Evolutionary conservation across 1,140 invertebrate species (phyloP), one percentile per base, ranked within the genome.

Genomic region (Bombus huntii): DNA sequence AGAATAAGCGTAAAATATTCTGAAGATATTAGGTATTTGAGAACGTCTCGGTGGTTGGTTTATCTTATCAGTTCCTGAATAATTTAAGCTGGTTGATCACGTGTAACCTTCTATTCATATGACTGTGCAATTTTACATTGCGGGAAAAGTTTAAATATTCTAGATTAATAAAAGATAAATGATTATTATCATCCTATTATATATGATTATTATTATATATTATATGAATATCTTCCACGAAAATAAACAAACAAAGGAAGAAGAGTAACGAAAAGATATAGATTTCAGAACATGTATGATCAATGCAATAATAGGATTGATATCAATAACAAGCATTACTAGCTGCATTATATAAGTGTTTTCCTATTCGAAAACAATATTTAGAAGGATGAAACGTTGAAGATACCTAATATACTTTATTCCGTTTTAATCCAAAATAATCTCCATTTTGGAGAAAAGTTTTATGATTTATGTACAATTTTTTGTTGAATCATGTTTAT

Each of bases 51-150:
- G 10, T 53, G 13, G 28, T 3, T n/a, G 18, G 44, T 77, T 83
- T 79, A 78, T 79, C 82, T 84, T 84, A 83, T 83, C 81, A 28
- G 28, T 15, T n/a, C n/a, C 9, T 44, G 22, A 84, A 71, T 84
- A 62, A 78, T 84, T 83, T 84, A 71, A 39, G 39, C 37, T 59
- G 34, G 18, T 10, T 78, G 13, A 39, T 71, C 31, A 79, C n/a
- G 15, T 57, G 66, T 28, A 22, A 8, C 18, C 18, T 53, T 53
- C 18, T 22, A 53, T 53, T 53, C 47, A 22, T 53, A 53, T 53
- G 47, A 53, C 18, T 53, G 47, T 53, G 18, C 5, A 53, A 53
- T 53, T 53, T 53, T 53, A 53, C 5, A 53, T 53, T 53, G 47
- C 47, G 0, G 5, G 1, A 18, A 53, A 53, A 53, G 22, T 53